These are phyloP conservation scores for Lacanobia oleracea DNA, from an alignment of 2,888 invertebrate species.

Conservation along the genomic window DNA sequence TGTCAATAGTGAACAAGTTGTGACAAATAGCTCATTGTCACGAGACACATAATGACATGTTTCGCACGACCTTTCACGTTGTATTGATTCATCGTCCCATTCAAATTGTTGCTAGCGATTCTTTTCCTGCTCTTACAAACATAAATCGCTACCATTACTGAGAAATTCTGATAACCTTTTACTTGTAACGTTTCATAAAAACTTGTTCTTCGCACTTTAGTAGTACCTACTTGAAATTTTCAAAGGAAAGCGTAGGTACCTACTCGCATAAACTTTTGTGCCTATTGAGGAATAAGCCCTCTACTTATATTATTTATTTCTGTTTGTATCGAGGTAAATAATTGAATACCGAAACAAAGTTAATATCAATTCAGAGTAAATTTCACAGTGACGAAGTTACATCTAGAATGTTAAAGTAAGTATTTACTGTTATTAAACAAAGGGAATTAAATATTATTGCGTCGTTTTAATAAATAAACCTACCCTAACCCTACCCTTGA, in stretches of 20 bases:
- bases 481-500: neutral
- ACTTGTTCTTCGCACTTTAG: constrained; percentile 10
- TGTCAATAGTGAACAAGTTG: constrained; percentile 49
- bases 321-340: neutral
- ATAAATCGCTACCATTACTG: neutral
- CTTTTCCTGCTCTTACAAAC: neutral
- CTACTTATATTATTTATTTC: neutral
- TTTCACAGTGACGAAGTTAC: neutral
- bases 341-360: neutral
- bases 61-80: constrained; percentile 23
- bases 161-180: neutral
- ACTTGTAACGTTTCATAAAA: constrained; percentile 12
- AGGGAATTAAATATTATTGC: neutral
- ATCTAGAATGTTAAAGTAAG: neutral
- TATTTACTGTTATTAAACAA: constrained; percentile 6
- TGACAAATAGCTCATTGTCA: constrained; percentile 59
- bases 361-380: constrained; percentile 4
- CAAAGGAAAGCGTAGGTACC: constrained; percentile 2
- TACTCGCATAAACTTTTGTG: neutral
- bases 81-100: constrained; percentile 33
- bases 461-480: constrained; percentile 18
- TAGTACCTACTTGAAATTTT: constrained; percentile 8
- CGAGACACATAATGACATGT: constrained; percentile 25
- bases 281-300: neutral
- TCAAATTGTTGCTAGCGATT: constrained; percentile 24